These are phyloP conservation scores for Drosophila rubida DNA, from an alignment of 2,888 invertebrate genomes.

Conservation along the genomic window DNA sequence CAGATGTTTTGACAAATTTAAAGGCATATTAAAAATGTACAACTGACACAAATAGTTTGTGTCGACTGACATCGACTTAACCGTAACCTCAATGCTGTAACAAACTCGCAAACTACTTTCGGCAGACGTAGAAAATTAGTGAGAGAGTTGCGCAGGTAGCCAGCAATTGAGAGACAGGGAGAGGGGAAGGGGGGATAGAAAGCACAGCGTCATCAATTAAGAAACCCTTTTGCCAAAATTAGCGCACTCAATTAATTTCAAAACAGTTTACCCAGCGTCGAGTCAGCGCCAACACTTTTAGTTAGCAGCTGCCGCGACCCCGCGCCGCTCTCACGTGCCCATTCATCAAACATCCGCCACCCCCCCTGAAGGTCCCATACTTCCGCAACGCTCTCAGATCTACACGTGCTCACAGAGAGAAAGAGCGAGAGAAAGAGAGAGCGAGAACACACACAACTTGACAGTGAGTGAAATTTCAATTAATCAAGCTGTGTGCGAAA, in stretches of 20 bases:
- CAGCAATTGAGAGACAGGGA: not conserved
- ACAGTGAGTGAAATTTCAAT: slow-evolving; percentile 78
- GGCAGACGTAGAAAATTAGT: not conserved
- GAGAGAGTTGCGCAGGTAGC: not conserved
- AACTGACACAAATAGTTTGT: not conserved
- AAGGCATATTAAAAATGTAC: too few relatives aligned
- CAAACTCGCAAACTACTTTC: slow-evolving; percentile 1
- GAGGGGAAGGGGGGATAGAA: not conserved
- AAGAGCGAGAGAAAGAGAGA: too few relatives aligned
- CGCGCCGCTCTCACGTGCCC: not conserved
- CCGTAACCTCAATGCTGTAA: slow-evolving; percentile 13
- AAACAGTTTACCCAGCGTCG: slow-evolving; percentile 55
- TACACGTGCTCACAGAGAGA: slow-evolving; percentile 12
- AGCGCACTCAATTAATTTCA: slow-evolving; percentile 78
- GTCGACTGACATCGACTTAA: slow-evolving; percentile 4
- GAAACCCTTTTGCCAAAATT: slow-evolving; percentile 73
- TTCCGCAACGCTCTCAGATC: not conserved
- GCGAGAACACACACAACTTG: slow-evolving; percentile 32
- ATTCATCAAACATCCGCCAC: slow-evolving; percentile 4
- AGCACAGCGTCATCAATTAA: slow-evolving; percentile 64
- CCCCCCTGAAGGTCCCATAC: not conserved
- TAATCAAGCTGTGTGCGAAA: slow-evolving; percentile 61
- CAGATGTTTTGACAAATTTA: too few relatives aligned
- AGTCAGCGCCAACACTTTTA: slow-evolving; percentile 45
- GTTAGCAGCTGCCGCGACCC: slow-evolving; percentile 28